Percentiles rank a stretch among this genome's conserved stretches.
These are phyloP conservation scores for Coregonus ussuriensis DNA, from an alignment of 2,797 vertebrate species.

Conservation along the genomic window DNA sequence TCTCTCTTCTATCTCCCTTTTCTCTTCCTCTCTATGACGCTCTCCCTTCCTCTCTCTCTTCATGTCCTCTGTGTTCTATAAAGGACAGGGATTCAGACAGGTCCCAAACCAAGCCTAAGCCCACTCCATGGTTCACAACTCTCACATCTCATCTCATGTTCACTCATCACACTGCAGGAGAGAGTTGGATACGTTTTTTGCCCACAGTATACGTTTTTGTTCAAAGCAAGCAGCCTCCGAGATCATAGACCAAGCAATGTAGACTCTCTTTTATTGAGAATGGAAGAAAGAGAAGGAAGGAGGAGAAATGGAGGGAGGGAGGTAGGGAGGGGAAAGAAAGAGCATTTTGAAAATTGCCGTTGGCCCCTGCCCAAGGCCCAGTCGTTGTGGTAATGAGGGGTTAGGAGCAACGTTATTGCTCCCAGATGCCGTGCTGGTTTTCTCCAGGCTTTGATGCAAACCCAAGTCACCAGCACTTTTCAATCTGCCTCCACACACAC, in stretches of 20 bases:
- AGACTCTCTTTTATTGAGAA: constrained; percentile 23
- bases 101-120: not conserved
- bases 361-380: constrained; percentile 81
- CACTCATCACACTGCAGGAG: not conserved
- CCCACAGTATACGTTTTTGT: not conserved
- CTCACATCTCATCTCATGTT: not conserved
- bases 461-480: constrained; percentile 77
- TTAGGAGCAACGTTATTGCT: constrained; percentile 81
- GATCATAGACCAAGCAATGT: constrained; percentile 2
- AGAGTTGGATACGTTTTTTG: not conserved
- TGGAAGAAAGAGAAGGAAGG: constrained; percentile 36
- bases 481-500: constrained; percentile 61
- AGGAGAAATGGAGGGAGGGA: constrained; percentile 15
- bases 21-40: constrained; percentile 6
- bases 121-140: not conserved
- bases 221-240: not conserved
- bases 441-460: constrained; percentile 76
- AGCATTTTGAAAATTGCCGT: constrained; percentile 77
- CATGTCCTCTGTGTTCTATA: not conserved
- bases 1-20: not conserved
- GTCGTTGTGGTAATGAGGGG: constrained; percentile 83
- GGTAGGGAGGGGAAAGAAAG: constrained; percentile 63
- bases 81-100: not conserved
- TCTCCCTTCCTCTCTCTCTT: not conserved
- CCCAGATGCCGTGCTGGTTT: constrained; percentile 81